Conservation (phyloP, 2,113 vertebrate genomes). For the Anhinga rufa region DNA sequence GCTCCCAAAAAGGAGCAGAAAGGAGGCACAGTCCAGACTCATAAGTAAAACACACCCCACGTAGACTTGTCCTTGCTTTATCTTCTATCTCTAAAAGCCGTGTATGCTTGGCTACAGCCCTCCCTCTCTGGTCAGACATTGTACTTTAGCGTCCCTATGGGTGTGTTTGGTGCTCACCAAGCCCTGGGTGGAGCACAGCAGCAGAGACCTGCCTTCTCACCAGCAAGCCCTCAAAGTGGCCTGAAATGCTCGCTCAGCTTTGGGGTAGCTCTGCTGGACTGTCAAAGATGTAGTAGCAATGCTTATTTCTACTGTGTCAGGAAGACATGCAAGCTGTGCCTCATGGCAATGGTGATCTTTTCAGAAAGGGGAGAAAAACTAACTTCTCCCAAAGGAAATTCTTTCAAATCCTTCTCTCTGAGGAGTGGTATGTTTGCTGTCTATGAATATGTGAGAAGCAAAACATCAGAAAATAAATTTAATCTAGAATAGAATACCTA, state of each 20-base stretch:
- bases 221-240: not conserved
- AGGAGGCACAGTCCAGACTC: not conserved
- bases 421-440: not conserved
- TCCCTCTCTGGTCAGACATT: not conserved
- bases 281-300: rapidly evolving
- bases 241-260: not conserved
- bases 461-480: not conserved
- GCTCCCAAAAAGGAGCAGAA: not conserved
- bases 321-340: not conserved
- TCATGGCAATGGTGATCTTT: not conserved
- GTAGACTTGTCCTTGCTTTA: not conserved
- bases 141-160: not conserved
- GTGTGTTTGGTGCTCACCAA: not conserved
- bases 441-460: not conserved
- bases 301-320: not conserved
- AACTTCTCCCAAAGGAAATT: not conserved
- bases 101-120: not conserved
- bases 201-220: not conserved
- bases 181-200: not conserved
- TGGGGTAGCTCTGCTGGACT: not conserved
- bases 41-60: not conserved
- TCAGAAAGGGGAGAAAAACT: not conserved
- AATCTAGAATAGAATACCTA: not conserved
- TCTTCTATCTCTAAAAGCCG: not conserved
- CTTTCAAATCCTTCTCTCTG: not conserved